phyloP scores from a whole-genome alignment of 2,888 invertebrate species.

The Patella pellucida region DNA sequence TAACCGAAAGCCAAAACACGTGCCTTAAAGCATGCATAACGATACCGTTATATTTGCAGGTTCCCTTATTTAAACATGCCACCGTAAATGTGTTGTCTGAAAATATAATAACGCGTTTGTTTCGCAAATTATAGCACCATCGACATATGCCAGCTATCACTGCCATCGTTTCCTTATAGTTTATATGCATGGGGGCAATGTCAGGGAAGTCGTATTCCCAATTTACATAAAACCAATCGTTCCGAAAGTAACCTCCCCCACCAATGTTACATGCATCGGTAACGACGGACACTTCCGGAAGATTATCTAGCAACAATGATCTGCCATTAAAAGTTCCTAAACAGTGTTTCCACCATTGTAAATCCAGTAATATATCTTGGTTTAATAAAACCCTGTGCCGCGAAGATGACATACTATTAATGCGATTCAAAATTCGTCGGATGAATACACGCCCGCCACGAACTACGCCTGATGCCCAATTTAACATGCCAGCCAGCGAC shows the following conservation, averaged over 20 bases:
- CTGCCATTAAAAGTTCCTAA: not conserved
- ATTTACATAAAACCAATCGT: not conserved
- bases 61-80: not conserved
- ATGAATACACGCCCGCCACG: conserved; percentile 27
- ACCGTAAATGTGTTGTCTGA: not conserved
- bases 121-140: not conserved
- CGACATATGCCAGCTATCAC: conserved; percentile 1
- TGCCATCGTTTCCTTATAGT: not conserved
- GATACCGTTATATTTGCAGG: not conserved
- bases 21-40: not conserved
- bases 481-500: conserved; percentile 25
- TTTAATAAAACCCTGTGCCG: not conserved
- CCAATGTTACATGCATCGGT: not conserved
- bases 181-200: not conserved
- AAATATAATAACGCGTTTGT: not conserved
- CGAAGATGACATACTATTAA: not conserved
- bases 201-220: not conserved
- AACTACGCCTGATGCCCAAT: conserved; percentile 28
- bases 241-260: not conserved
- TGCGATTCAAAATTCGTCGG: conserved; percentile 14
- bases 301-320: not conserved
- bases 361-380: not conserved
- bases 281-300: not conserved
- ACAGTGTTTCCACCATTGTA: not conserved
- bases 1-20: not conserved